These are phyloP conservation scores for Eledone cirrhosa DNA, from an alignment of 2,888 invertebrate species.

Conservation along the genomic window DNA sequence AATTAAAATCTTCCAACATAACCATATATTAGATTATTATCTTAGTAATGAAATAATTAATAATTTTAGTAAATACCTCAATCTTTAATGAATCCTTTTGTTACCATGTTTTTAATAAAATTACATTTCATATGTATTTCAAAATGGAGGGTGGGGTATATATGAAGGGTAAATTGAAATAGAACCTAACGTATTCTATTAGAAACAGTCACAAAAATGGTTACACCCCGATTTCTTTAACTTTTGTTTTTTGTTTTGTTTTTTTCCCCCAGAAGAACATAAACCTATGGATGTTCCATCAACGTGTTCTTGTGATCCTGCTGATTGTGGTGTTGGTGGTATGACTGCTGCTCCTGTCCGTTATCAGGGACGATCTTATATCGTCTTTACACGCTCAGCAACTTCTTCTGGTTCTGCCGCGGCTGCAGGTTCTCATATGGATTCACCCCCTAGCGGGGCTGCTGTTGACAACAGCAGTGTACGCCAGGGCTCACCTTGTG, in stretches of 20 bases:
- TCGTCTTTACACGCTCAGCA: constrained; percentile 21
- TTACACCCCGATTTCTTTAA: no score
- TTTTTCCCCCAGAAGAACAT: neutral
- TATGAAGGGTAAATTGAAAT: no score
- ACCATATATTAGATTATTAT: no score
- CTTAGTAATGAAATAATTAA: no score
- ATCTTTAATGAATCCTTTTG: no score
- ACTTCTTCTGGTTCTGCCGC: neutral
- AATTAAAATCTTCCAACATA: no score
- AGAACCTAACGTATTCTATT: no score
- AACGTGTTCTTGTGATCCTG: neutral
- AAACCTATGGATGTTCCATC: constrained; percentile 17
- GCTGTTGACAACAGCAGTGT: neutral
- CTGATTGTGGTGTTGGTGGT: constrained; percentile 19
- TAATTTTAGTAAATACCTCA: no score
- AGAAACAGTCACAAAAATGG: no score
- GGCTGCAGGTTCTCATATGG: neutral
- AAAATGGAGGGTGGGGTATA: no score
- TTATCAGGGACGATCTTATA: constrained; percentile 17
- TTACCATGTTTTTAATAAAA: no score
- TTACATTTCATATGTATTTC: no score
- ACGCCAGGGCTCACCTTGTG: constrained; percentile 17
- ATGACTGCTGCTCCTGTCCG: constrained; percentile 19
- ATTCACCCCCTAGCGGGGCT: neutral
- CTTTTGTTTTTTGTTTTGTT: neutral